Conservation (phyloP, 2,888 invertebrate species). For the Allacma fusca region DNA sequence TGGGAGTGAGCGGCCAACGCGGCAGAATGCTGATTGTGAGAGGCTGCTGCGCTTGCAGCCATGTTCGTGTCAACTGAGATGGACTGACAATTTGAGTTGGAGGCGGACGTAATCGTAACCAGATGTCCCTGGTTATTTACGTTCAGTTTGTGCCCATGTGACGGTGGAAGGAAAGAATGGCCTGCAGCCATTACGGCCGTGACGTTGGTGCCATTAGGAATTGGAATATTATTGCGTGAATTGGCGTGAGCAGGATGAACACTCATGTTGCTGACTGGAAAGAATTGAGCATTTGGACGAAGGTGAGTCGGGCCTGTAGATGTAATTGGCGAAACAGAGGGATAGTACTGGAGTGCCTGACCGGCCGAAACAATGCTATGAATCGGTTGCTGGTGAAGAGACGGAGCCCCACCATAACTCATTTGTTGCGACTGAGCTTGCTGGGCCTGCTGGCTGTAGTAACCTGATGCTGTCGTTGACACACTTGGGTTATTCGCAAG, state of each 20-base stretch:
- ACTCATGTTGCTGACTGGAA: conserved; percentile 57
- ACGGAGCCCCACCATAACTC: conserved; percentile 28
- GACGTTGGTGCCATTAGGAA: conserved; percentile 48
- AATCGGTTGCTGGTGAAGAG: conserved; percentile 40
- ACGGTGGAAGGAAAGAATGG: neutral
- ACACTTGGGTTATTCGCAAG: conserved; percentile 47
- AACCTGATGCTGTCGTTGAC: conserved; percentile 51
- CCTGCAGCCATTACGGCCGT: conserved; percentile 51
- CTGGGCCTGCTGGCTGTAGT: conserved; percentile 49
- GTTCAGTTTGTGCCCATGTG: conserved; percentile 50
- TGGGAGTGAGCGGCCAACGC: conserved; percentile 35
- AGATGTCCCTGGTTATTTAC: conserved; percentile 45
- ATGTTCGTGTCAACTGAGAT: conserved; percentile 35
- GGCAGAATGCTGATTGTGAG: conserved; percentile 32
- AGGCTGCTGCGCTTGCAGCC: conserved; percentile 40
- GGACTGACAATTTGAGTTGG: conserved; percentile 28
- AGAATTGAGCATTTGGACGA: conserved; percentile 57
- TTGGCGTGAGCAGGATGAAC: conserved; percentile 50
- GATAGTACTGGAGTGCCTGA: conserved; percentile 61
- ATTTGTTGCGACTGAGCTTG: conserved; percentile 49
- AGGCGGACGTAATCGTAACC: conserved; percentile 48
- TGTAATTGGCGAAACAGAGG: conserved; percentile 57
- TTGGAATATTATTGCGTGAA: conserved; percentile 42
- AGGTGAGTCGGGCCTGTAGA: conserved; percentile 52
- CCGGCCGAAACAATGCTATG: conserved; percentile 59